These are phyloP conservation scores for Philotrypesis tridentata DNA, from an alignment of 1,140 invertebrate species.

Conservation along the genomic window DNA sequence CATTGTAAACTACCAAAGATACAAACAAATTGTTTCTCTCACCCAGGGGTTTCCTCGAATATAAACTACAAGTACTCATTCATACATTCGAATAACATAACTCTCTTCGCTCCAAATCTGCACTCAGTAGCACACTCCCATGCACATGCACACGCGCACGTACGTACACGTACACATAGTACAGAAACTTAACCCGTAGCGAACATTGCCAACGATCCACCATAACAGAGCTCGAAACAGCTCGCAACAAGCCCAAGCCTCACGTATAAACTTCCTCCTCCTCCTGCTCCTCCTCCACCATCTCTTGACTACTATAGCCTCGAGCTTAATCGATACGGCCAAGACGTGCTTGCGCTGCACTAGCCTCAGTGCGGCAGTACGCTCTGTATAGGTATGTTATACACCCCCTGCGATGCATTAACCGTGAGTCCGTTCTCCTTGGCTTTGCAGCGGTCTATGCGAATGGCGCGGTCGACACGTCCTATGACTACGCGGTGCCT, in stretches of 20 bases:
- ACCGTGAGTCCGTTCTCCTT: neutral
- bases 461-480: conserved; percentile 72
- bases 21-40: neutral
- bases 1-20: neutral
- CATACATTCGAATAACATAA: neutral
- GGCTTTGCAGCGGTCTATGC: conserved; percentile 64
- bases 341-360: conserved; percentile 9
- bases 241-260: neutral
- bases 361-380: neutral
- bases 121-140: no score
- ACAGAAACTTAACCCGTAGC: neutral
- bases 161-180: no score
- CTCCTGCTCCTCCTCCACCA: neutral
- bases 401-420: neutral
- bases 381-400: neutral
- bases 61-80: neutral
- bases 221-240: neutral
- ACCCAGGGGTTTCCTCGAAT: neutral
- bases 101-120: neutral
- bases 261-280: neutral
- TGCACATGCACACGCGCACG: neutral
- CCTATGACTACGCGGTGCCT: conserved; percentile 85
- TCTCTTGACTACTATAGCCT: neutral
- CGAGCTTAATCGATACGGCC: conserved; percentile 8
- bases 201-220: neutral